These are phyloP conservation scores for Tapirus indicus DNA, from an alignment of 2,797 vertebrate genomes.

Conservation along the genomic window DNA sequence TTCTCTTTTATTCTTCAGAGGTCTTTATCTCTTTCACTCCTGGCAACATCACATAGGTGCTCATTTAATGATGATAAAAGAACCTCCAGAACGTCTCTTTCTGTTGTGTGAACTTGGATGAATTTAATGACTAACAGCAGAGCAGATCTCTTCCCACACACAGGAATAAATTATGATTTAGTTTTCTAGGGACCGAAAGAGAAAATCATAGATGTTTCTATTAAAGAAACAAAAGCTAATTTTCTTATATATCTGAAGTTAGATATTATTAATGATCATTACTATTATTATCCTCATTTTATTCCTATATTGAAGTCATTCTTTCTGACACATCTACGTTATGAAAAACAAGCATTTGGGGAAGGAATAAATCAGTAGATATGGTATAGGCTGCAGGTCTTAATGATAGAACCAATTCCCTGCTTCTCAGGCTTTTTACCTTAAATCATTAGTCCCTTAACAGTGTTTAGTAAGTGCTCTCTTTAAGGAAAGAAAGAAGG, in stretches of 20 bases:
- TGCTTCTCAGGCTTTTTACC: conserved; percentile 32
- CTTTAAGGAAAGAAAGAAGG: conserved; percentile 8
- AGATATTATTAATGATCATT: conserved; percentile 25
- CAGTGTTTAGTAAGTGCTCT: background rate
- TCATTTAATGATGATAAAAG: conserved; percentile 51
- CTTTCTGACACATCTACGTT: conserved; percentile 24
- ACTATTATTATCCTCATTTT: conserved; percentile 6
- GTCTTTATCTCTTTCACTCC: conserved; percentile 30
- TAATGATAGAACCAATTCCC: conserved; percentile 2
- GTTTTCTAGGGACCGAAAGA: conserved; percentile 9
- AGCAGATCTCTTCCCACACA: background rate
- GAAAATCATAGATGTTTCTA: background rate
- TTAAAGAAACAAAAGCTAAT: conserved; percentile 51
- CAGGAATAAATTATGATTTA: conserved; percentile 12
- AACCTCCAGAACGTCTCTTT: background rate
- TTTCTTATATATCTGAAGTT: conserved; percentile 51
- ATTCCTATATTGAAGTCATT: background rate
- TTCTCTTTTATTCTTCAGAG: conserved; percentile 38
- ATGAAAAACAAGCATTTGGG: background rate
- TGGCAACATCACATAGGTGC: conserved; percentile 38
- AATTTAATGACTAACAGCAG: conserved; percentile 27
- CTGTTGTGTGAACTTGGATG: conserved; percentile 27
- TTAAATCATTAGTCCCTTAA: background rate
- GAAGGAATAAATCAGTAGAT: conserved; percentile 4
- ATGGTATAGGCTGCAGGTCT: background rate